Conservation (phyloP, 2,888 invertebrate species). For the Apotomis turbidana region DNA sequence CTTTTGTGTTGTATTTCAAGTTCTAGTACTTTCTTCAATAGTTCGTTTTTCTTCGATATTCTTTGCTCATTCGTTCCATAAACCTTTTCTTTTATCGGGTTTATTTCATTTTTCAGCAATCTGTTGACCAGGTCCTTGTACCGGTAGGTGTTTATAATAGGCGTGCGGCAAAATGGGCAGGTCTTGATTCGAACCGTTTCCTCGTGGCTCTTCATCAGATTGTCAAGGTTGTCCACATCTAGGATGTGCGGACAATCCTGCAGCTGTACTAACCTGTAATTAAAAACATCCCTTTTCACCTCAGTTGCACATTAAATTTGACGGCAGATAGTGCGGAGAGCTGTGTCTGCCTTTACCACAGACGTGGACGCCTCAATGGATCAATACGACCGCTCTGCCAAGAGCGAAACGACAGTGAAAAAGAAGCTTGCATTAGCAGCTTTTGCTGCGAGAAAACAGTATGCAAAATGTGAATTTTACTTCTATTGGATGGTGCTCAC, state of each 20-base stretch:
- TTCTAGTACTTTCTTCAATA: constrained; percentile 43
- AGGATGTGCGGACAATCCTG: constrained; percentile 80
- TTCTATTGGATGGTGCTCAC: too few relatives aligned
- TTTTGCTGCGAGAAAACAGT: too few relatives aligned
- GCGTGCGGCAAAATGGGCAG: constrained; percentile 85
- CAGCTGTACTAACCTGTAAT: constrained; percentile 78
- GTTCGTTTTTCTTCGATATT: constrained; percentile 46
- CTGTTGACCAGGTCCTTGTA: constrained; percentile 81
- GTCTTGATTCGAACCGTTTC: constrained; percentile 62
- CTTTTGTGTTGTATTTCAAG: background rate
- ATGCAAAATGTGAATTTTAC: too few relatives aligned
- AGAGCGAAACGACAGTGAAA: too few relatives aligned
- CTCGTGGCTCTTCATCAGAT: constrained; percentile 63
- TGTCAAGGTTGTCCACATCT: constrained; percentile 75
- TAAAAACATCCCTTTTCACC: background rate
- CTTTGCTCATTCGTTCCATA: constrained; percentile 65
- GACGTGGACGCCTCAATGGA: too few relatives aligned
- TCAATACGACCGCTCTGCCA: too few relatives aligned
- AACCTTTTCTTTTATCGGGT: constrained; percentile 68
- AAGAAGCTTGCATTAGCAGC: too few relatives aligned
- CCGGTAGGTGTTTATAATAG: constrained; percentile 82
- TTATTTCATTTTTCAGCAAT: constrained; percentile 68
- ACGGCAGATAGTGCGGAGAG: too few relatives aligned
- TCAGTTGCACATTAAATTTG: too few relatives aligned
- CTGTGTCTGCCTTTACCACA: too few relatives aligned